These are phyloP conservation scores for Pipistrellus kuhlii DNA, from an alignment of 2,797 vertebrate genomes.

Conservation along the genomic window DNA sequence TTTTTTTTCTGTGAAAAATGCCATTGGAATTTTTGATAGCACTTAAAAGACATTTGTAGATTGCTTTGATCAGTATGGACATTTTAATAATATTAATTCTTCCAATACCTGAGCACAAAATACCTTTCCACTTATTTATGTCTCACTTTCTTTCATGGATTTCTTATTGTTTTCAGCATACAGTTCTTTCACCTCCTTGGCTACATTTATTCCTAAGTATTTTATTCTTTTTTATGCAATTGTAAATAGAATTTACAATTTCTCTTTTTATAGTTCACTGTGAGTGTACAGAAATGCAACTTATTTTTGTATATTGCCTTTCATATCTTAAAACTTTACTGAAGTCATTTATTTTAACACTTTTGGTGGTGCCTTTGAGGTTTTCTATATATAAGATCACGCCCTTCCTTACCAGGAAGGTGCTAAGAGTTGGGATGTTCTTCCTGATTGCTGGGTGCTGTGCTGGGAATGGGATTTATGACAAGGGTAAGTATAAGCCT, in stretches of 20 bases:
- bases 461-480: neutral
- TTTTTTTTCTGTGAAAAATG: neutral
- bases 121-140: neutral
- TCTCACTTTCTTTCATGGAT: neutral
- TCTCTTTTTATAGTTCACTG: neutral
- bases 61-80: neutral
- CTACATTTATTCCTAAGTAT: neutral
- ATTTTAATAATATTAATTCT: neutral
- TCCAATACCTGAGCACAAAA: neutral
- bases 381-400: neutral
- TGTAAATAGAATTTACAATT: neutral
- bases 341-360: neutral
- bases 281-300: neutral
- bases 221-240: neutral
- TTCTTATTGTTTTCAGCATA: neutral
- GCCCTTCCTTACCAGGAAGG: neutral
- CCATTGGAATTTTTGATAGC: neutral
- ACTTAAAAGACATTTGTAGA: neutral
- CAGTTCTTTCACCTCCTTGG: neutral
- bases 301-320: neutral
- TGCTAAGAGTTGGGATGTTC: neutral
- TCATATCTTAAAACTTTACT: neutral
- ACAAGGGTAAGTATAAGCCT: neutral
- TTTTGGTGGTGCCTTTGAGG: neutral
- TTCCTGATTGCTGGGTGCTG: neutral